These are phyloP conservation scores for Butorides virescens DNA, from an alignment of 2,113 vertebrate genomes.

Conservation along the genomic window DNA sequence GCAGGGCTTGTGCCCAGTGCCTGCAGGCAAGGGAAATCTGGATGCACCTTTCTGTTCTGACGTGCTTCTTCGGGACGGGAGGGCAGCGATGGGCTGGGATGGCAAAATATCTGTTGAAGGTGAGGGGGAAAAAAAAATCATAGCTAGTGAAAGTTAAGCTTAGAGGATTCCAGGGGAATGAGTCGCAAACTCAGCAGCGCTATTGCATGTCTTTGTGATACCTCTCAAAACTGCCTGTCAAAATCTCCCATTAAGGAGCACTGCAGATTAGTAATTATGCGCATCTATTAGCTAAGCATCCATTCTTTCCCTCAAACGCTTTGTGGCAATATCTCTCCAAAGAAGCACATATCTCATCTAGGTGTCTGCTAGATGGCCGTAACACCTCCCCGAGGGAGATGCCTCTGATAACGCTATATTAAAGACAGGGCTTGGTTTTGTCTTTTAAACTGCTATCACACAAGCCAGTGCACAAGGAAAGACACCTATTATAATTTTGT, in stretches of 20 bases:
- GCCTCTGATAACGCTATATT: conserved; percentile 8
- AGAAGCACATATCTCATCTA: conserved; percentile 27
- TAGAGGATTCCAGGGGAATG: not conserved
- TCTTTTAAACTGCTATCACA: conserved; percentile 29
- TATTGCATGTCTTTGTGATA: not conserved
- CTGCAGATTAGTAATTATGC: conserved; percentile 54
- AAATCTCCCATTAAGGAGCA: conserved; percentile 48
- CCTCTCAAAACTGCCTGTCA: conserved; percentile 38
- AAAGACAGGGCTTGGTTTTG: conserved; percentile 36
- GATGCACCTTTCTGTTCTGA: not conserved
- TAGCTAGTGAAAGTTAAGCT: not conserved
- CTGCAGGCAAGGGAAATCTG: not conserved
- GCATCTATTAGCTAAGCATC: conserved; percentile 48
- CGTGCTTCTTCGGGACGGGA: not conserved
- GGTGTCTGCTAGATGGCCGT: conserved; percentile 17
- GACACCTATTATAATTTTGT: conserved; percentile 36
- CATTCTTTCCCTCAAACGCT: conserved; percentile 32
- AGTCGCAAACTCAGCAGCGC: not conserved
- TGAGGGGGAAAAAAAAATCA: not conserved
- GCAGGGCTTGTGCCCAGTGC: not conserved
- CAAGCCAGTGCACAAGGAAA: conserved; percentile 31
- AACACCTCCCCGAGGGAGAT: conserved; percentile 33
- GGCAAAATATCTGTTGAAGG: not conserved
- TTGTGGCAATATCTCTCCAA: conserved; percentile 32
- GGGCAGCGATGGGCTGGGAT: not conserved